Evolutionary conservation across 2,113 vertebrate genomes (phyloP), one percentile per base, ranked within the genome.

Genomic region (Cavia aperea): DNA sequence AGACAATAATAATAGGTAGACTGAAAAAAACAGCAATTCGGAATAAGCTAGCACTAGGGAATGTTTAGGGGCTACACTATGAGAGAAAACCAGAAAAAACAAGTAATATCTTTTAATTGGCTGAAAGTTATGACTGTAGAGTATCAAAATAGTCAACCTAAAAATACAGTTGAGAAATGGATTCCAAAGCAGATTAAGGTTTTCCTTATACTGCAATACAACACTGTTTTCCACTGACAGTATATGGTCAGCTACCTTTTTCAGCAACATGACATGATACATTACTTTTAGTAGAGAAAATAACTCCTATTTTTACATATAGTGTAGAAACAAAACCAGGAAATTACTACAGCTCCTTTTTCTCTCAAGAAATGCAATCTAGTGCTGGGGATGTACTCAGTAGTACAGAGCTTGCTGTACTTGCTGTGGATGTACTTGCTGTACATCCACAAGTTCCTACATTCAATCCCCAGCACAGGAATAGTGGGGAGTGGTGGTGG

Each of bases 241-340:
- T 62, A 66, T 46, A 70, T 70, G 24, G 65, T 36, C 72, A 90
- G n/a, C 43, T 90, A 19, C 83, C 54, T 58, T 63, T 90, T 84
- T 84, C 7, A 73, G 29, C 79, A 68, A 39, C 11, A 58, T 54
- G 39, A 72, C 43, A 75, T 23, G 81, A 89, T 21, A 81, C 8
- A 54, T 86, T 72, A 54, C 46, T 94, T 86, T 79, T 65, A 90
- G 43, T 92, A 87, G 4, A 92, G 60, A 90, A 88, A 90, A 49
- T 31, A 92, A 78, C 49, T 70, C 58, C 63, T 90, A 51, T 73
- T 66, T 31, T 89, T 89, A 81, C 58, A 43, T 33, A 60, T 16
- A 83, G 5, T 75, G 18, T 56, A 93, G 81, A 82, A 86, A 91
- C 29, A 93, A 81, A 90, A 87, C 7, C 15, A 90, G 70, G n/a